Evolutionary conservation across 2,888 invertebrate species (phyloP), one percentile per base, ranked within the genome.

Genomic region (Euplexia lucipara): DNA sequence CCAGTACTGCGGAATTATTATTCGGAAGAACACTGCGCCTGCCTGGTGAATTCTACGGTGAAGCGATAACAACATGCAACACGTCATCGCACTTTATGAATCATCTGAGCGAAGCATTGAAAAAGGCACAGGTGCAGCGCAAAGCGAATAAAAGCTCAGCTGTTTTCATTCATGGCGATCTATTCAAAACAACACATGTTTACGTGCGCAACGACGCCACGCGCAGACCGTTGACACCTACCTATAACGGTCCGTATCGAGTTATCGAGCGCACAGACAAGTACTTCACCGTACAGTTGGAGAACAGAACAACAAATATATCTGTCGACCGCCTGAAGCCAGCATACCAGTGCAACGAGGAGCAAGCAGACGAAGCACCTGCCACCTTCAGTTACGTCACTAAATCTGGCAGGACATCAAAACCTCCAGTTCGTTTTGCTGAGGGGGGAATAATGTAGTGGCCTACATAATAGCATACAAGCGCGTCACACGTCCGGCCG

Each of bases 81-180:
- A 45, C 26, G 26, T 9, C 45, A 26, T 47, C 45, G 45, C 26
- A 47, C 45, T 47, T 47, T 12, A 47, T 16, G 45, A 47, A n/a
- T 16, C 9, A 47, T n/a, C 45, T 30, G 4, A 44, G 44, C 44
- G 14, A 44, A 22, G 44, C 44, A 22, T 14, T 44, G 22, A 44
- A 22, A 22, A 44, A 22, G 44, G 44, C 44, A n/a, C n/a, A n/a
- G n/a, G n/a, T n/a, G n/a, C n/a, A n/a, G n/a, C n/a, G n/a, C n/a
- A n/a, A n/a, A n/a, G n/a, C n/a, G n/a, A n/a, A n/a, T n/a, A n/a
- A n/a, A n/a, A n/a, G n/a, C n/a, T n/a, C n/a, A n/a, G n/a, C n/a
- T n/a, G n/a, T n/a, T n/a, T n/a, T n/a, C n/a, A n/a, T n/a, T n/a
- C n/a, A n/a, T n/a, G n/a, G n/a, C n/a, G n/a, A n/a, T n/a, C n/a